A percentile compares a stretch with the other conserved stretches of the same genome.
Conservation (phyloP, 1,140 invertebrate species). For the Episyrphus balteatus region DNA sequence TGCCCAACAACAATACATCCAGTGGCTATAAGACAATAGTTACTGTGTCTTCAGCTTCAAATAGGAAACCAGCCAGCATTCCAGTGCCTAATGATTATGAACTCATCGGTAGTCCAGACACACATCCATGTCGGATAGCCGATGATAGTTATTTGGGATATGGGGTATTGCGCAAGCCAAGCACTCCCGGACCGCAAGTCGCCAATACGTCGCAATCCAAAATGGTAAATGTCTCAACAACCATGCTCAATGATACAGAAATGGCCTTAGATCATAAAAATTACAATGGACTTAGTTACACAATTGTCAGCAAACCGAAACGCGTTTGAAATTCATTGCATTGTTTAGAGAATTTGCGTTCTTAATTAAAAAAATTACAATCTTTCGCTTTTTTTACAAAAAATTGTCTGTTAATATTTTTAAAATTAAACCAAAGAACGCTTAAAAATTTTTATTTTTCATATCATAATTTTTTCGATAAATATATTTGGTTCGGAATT, state of each 20-base stretch:
- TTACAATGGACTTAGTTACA: constrained; percentile 66
- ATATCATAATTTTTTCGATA: too few relatives aligned
- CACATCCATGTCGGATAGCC: constrained; percentile 53
- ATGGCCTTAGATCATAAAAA: constrained; percentile 46
- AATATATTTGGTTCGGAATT: too few relatives aligned
- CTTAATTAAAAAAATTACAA: too few relatives aligned
- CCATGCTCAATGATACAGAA: constrained; percentile 25
- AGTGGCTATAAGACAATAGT: constrained; percentile 52
- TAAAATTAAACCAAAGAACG: too few relatives aligned
- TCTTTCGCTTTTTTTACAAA: too few relatives aligned
- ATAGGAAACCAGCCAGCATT: constrained; percentile 14
- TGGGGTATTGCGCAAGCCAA: constrained; percentile 57
- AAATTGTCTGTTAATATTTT: too few relatives aligned
- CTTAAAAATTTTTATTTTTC: too few relatives aligned
- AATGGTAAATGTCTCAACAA: constrained; percentile 7
- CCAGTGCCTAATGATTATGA: constrained; percentile 30
- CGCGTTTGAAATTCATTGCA: constrained; percentile 44
- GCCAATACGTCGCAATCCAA: not conserved
- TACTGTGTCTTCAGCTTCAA: constrained; percentile 42
- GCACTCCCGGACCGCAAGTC: constrained; percentile 19
- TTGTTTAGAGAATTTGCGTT: too few relatives aligned
- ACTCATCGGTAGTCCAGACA: constrained; percentile 34
- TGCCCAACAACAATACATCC: constrained; percentile 55
- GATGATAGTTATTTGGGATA: constrained; percentile 70
- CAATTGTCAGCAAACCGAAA: constrained; percentile 70